Evolutionary conservation across 2,113 vertebrate species (phyloP), one percentile per base, ranked within the genome.

Genomic region (Paedocypris sp.): DNA sequence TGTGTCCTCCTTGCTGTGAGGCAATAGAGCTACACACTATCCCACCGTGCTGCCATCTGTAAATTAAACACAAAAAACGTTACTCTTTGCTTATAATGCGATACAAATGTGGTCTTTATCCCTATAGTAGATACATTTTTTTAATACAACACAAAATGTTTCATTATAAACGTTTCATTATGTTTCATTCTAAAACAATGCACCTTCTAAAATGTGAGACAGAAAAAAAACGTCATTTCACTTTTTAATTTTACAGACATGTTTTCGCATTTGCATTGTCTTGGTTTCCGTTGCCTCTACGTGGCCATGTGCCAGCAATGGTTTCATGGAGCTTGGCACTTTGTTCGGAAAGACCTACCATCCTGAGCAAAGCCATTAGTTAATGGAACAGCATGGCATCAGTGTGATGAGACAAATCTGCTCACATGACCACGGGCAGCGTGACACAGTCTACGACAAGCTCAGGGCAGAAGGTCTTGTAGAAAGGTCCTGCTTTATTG

Each of bases 361-460:
- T 57, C 50, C 26, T 18, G 35, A 51, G 46, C 10, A 6, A 52
- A 45, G 42, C 49, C 48, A 49, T 61, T 54, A 72, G 52, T 67
- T 63, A 68, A 71, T 63, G 50, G 62, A 72, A 48, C 19, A 11
- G 50, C 56, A 53, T 67, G 63, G 57, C 51, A 64, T 62, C 62
- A 62, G 13, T 33, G 20, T 52, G 38, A 60, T 56, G 36, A 41
- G 51, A 43, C 45, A 45, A 48, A 38, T 58, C 38, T 43, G 54
- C 26, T 22, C 32, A 35, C 16, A 22, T 38, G 39, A 52, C 54
- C n/a, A 36, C 45, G 23, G 23, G 11, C 11, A 18, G 26, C 26
- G 41, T 32, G 32, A 35, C 51, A 52, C 29, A 3, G 18, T 47
- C 29, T n/a, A 29, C 3, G 9, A 41, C 11, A 20, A 16, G n/a